Evolutionary conservation across 2,113 vertebrate genomes (phyloP), one percentile per base, ranked within the genome.

Genomic region (Noturus placidus): DNA sequence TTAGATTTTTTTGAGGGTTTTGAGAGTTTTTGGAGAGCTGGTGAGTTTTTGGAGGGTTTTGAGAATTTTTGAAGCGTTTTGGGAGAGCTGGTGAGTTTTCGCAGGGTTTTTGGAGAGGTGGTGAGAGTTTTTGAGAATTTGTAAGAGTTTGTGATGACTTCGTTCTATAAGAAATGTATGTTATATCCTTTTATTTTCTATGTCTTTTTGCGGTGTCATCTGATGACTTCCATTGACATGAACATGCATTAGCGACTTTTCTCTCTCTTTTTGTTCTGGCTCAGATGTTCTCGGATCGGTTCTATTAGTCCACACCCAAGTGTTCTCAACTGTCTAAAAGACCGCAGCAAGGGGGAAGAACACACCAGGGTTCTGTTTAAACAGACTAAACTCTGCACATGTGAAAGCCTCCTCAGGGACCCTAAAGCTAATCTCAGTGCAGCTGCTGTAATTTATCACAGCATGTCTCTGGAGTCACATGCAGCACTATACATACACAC

Each of bases 361-460:
- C 46, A 1, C 46, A 27, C 74, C 46, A 17, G 1, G 46, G 22
- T 52, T 30, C 14, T 56, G 52, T 57, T 54, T 56, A 80, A 80
- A 56, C 15, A 20, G n/a, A 56, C n/a, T 50, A 54, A 78, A 30
- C 46, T 30, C 65, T 33, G 69, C 2, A 19, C 35, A 3, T 35
- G 69, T 20, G 70, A 72, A 42, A 72, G 35, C 70, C 70, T 72
- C 78, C 78, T 56, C 52, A 22, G n/a, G 11, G 78, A 80, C 78
- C 2, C 52, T 11, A 33, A 42, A 76, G 52, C 78, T 35, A 80
- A 80, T 80, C 78, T 80, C 78, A 35, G 78, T 35, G 78, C 78
- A 80, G 78, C 78, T 80, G 78, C 52, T 80, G 78, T 57, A 56
- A 80, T 80, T 80, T 80, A 80, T 80, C 78, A 79, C 77, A 11